These are phyloP conservation scores for Choloepus hoffmanni DNA, from an alignment of 2,113 vertebrate species.

Conservation along the genomic window DNA sequence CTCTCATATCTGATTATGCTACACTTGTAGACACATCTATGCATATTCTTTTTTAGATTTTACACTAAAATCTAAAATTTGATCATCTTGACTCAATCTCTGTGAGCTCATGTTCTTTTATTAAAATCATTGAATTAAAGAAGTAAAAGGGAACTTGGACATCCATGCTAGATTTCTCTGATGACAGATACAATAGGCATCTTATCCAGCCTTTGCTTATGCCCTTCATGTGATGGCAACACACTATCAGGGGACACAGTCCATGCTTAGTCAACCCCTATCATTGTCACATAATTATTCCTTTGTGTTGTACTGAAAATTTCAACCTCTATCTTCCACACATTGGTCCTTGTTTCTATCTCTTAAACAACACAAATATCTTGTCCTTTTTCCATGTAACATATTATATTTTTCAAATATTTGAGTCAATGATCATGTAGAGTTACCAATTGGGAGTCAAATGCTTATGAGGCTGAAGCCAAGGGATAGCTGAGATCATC, in stretches of 20 bases:
- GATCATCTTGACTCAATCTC: background rate
- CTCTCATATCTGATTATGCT: background rate
- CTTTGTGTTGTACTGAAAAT: background rate
- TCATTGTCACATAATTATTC: background rate
- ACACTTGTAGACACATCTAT: background rate
- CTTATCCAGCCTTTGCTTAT: background rate
- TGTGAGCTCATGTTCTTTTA: background rate
- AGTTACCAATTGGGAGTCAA: background rate
- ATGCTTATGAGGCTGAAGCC: background rate
- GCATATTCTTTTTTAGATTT: background rate
- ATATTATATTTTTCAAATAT: background rate
- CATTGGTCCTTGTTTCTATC: background rate
- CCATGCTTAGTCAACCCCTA: background rate
- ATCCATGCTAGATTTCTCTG: background rate
- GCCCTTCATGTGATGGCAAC: background rate
- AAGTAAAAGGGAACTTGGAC: background rate
- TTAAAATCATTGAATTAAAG: background rate
- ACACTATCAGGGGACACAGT: background rate
- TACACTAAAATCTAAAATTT: slow-evolving; percentile 25
- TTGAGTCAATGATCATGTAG: background rate
- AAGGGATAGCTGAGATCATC: background rate
- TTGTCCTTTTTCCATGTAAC: background rate
- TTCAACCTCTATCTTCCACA: background rate
- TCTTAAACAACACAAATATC: background rate
- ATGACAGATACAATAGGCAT: background rate